phyloP scores from a whole-genome alignment of 2,888 invertebrate genomes.

The Lithophane socia region DNA sequence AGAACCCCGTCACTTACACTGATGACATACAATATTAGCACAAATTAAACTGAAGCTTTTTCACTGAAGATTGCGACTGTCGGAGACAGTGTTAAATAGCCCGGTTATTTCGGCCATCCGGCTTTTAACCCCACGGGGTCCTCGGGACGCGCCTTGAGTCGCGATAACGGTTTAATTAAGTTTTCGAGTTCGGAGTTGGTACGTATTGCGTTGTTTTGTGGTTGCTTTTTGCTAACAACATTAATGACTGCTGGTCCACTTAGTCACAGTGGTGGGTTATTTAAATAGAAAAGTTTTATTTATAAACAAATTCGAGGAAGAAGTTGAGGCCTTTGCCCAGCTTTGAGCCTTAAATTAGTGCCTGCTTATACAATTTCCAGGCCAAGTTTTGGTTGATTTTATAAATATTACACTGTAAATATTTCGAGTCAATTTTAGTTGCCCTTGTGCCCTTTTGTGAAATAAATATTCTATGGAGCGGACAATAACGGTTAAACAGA shows the following conservation, averaged over 20 bases:
- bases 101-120: constrained; percentile 72
- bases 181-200: constrained; percentile 65
- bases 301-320: constrained; percentile 27
- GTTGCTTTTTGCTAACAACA: constrained; percentile 54
- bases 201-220: constrained; percentile 61
- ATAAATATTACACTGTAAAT: constrained; percentile 9
- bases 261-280: constrained; percentile 37
- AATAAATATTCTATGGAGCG: constrained; percentile 4
- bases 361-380: constrained; percentile 23
- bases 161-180: constrained; percentile 78
- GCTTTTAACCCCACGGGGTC: constrained; percentile 67
- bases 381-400: constrained; percentile 9
- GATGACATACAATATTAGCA: constrained; percentile 62
- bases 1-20: constrained; percentile 50
- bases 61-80: constrained; percentile 70
- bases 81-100: constrained; percentile 77
- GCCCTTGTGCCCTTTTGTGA: not conserved
- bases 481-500: not conserved
- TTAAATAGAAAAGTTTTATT: constrained; percentile 47
- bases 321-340: constrained; percentile 13
- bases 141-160: constrained; percentile 60
- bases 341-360: constrained; percentile 25
- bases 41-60: constrained; percentile 66
- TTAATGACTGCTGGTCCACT: constrained; percentile 43
- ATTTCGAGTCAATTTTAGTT: not conserved